These are phyloP conservation scores for Temnothorax longispinosus DNA, from an alignment of 1,140 invertebrate genomes.

Conservation along the genomic window DNA sequence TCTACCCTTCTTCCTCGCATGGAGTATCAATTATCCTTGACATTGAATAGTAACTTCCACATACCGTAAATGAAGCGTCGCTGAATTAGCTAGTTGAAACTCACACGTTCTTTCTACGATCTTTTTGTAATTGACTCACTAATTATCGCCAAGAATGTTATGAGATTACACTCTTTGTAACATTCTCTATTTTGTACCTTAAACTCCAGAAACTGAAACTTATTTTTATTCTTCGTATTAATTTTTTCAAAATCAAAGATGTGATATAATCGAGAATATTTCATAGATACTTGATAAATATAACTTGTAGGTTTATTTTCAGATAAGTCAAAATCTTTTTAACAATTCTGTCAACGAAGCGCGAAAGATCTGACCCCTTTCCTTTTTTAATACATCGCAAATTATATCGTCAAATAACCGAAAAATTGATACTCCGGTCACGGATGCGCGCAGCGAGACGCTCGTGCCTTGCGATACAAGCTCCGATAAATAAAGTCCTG, in stretches of 20 bases:
- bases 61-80: neutral
- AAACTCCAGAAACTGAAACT: neutral
- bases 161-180: neutral
- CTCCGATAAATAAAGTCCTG: slow-evolving; percentile 49
- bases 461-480: slow-evolving; percentile 28
- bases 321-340: neutral
- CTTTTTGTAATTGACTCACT: neutral
- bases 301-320: neutral
- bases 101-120: neutral
- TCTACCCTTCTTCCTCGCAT: neutral
- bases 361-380: neutral
- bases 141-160: neutral
- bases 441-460: neutral
- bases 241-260: neutral
- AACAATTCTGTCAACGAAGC: neutral
- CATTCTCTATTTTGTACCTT: neutral
- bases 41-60: slow-evolving; percentile 28
- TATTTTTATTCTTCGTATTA: neutral
- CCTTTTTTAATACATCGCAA: slow-evolving; percentile 15
- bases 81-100: neutral
- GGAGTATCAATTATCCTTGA: slow-evolving; percentile 33
- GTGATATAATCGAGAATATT: neutral
- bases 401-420: slow-evolving; percentile 10
- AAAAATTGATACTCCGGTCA: slow-evolving; percentile 42
- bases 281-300: neutral